A percentile compares a stretch with the other conserved stretches of the same genome.
phyloP scores from a whole-genome alignment of 1,140 invertebrate species.

The Scaptomyza montana region DNA sequence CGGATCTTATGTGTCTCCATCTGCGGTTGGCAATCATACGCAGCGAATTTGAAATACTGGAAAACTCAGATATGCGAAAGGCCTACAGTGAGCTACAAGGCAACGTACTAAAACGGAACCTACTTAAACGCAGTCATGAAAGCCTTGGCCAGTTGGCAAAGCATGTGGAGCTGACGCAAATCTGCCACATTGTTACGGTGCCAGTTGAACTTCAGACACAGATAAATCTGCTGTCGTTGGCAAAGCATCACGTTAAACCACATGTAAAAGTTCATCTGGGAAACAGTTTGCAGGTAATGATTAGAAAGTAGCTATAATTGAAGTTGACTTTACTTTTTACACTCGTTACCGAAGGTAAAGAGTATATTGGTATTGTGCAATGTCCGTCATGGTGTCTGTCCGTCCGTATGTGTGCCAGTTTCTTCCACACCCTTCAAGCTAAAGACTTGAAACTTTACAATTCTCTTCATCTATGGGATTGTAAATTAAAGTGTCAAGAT shows the following conservation, averaged over 20 bases:
- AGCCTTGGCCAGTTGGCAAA: conserved; percentile 19
- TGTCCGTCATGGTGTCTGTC: too few species aligned
- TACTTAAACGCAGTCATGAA: conserved; percentile 45
- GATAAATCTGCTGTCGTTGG: conserved; percentile 83
- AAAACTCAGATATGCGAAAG: conserved; percentile 86
- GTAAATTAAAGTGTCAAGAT: too few species aligned
- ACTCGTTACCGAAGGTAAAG: too few species aligned
- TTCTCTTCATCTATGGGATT: too few species aligned
- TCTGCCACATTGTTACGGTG: conserved; percentile 85
- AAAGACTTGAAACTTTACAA: too few species aligned
- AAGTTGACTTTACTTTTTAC: too few species aligned
- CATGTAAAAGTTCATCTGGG: conserved; percentile 54
- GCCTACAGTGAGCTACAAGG: conserved; percentile 78
- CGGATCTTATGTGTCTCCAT: conserved; percentile 85
- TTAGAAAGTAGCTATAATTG: not conserved
- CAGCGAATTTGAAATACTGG: conserved; percentile 86
- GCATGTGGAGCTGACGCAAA: conserved; percentile 35
- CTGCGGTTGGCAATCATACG: conserved; percentile 86
- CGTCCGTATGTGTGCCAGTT: too few species aligned
- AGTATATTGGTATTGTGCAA: too few species aligned
- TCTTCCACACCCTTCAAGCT: too few species aligned
- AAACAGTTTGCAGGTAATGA: conserved; percentile 73
- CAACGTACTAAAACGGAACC: conserved; percentile 56
- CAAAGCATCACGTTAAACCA: conserved; percentile 51
- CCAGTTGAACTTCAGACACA: conserved; percentile 84